Evolutionary conservation across 2,888 invertebrate genomes (phyloP), one percentile per base, ranked within the genome.

Genomic region (Agrotis ipsilon): DNA sequence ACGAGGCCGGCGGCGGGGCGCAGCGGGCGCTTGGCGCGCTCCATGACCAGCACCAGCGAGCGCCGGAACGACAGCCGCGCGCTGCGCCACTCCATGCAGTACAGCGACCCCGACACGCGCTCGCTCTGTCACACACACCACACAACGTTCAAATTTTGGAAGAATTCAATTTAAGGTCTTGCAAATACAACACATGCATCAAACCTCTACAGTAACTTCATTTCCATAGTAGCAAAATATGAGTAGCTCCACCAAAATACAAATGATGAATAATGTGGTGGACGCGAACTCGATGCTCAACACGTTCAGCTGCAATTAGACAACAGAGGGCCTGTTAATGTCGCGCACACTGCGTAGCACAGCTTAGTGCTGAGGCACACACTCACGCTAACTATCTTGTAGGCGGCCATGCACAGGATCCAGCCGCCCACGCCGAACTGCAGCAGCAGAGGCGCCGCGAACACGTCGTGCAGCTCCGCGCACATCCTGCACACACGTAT

Each of bases 201-300:
- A 1, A 55, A 96, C 97, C 93, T 96, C 94, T 1, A 94, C 87
- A 2, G 94, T 94, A 3, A 96, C 92, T 85, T 96, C 96, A 79
- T 96, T 96, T 18, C 97, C 97, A 80, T 92, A 96, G 88, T 95
- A 96, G 81, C 96, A 97, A 82, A 95, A 96, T 6, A 96, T 86
- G 64, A 95, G 94, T 68, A 96, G 88, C 87, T 97, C 96, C 16
- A 93, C 88, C 13, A 96, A 88, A 86, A 97, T 96, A 82, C 96
- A 96, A 13, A 84, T 83, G 66, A 96, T 94, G 86, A 96, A 96
- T 18, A 96, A 87, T 0, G 91, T 84, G 89, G 96, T 94, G 4
- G 96, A 96, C 4, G 94, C 89, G 74, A 96, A 94, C 83, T 95
- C 93, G 54, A 94, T 83, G 76, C 92, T 93, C 32, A 89, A 64